These are phyloP conservation scores for Xylocampa areola DNA, from an alignment of 2,888 invertebrate genomes.

Conservation along the genomic window DNA sequence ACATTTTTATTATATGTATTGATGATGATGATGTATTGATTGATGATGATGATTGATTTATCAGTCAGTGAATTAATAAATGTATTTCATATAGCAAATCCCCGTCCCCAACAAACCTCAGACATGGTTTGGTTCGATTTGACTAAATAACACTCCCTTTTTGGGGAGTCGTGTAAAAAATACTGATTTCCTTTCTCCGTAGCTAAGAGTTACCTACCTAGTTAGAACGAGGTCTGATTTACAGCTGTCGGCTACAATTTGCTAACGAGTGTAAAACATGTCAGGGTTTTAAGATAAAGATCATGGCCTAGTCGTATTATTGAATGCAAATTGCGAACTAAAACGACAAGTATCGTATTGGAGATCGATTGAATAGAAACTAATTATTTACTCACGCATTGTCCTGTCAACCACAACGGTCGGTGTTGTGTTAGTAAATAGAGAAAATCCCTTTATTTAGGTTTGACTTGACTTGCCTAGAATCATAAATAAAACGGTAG, in stretches of 20 bases:
- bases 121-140: too few species aligned
- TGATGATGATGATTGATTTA: too few species aligned
- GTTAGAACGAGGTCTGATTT: conserved; percentile 75
- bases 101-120: too few species aligned
- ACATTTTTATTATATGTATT: too few species aligned
- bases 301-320: conserved; percentile 77
- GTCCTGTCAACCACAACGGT: conserved; percentile 72
- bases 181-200: conserved; percentile 61
- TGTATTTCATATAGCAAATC: too few species aligned
- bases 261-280: conserved; percentile 84
- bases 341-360: conserved; percentile 66
- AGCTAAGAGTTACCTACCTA: conserved; percentile 51
- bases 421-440: conserved; percentile 65
- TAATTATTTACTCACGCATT: conserved; percentile 82
- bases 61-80: too few species aligned
- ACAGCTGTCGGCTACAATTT: conserved; percentile 83
- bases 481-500: conserved; percentile 52
- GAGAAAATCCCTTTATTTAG: conserved; percentile 62
- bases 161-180: too few species aligned
- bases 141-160: too few species aligned
- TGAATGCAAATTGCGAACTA: conserved; percentile 82
- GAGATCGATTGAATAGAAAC: conserved; percentile 74
- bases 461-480: conserved; percentile 53
- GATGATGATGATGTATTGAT: too few species aligned
- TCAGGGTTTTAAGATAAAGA: conserved; percentile 81